Base-by-base conservation (phyloP, 2,113 vertebrate genomes). In the Leucopsar rothschildi region DNA sequence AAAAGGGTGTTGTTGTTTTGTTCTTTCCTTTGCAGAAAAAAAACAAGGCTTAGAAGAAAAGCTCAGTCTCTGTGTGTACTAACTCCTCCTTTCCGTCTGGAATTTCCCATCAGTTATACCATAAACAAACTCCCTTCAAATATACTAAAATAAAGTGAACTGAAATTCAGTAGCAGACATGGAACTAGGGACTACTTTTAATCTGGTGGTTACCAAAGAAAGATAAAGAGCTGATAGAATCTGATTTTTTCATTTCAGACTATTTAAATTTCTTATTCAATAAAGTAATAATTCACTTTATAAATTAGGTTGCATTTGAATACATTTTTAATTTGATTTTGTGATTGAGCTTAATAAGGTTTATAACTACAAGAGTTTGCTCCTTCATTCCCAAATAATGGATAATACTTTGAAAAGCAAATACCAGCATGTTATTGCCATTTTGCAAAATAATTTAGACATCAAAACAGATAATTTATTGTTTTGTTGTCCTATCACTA, bases 11-110 rank as follows among this genome's bases (percentile, higher is more conserved):
- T 91, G 61, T 64, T 92, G 79, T 83, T 95, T 95, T 93, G 66
- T 17, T 89, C 83, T 79, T 78, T 24, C 49, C 35, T 95, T 88
- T 82, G 92, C 50, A 79, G 63, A 78, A 95, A 57, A 91, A 84
- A 73, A 56, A 2, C 49, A 80, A 71, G 79, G 47, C 59, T 94
- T 59, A 90, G 71, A 93, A 95, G 60, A 90, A 93, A 93, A 94
- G 29, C 90, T 88, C 56, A 29, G 0, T 68, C 57, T 90, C 82
- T 75, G 20, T 92, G 25, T 2, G 4, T 61, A 39, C 37, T 18
- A 77, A 60, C 92, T 92, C 93, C 77, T 93, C 55, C 82, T 78
- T 88, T 88, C 82, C 76, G 66, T 88, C 86, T 96, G 96, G 95
- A 97, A 97, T 90, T 95, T 93, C 95, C 95, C 93, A 50, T 49